Conservation (phyloP, 2,113 vertebrate genomes). For the Phylloscopus whistleri region DNA sequence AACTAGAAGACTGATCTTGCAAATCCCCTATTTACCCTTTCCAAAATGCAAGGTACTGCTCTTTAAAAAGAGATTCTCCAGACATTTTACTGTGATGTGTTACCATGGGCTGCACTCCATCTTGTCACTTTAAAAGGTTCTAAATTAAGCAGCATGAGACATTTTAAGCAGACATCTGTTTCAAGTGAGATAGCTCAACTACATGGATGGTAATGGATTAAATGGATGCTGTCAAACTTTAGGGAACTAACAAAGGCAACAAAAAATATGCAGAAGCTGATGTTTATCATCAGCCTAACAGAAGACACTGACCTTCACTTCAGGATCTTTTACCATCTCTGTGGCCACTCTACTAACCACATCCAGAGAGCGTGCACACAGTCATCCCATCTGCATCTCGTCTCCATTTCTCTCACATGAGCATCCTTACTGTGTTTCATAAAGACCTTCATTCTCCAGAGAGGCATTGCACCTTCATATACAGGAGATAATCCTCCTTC, state of each 20-base stretch:
- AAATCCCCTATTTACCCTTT: not conserved
- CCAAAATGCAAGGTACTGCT: not conserved
- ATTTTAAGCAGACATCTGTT: constrained; percentile 17
- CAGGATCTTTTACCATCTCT: not conserved
- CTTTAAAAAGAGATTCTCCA: not conserved
- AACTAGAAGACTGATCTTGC: not conserved
- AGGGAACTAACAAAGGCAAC: not conserved
- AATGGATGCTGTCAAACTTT: not conserved
- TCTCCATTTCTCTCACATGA: not conserved
- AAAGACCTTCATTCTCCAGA: not conserved
- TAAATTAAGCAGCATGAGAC: constrained; percentile 24
- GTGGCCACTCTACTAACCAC: not conserved
- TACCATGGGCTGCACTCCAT: not conserved
- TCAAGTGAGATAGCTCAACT: not conserved
- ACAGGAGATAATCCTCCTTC: not conserved
- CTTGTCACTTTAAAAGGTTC: not conserved
- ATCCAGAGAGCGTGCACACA: not conserved
- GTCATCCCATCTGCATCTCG: not conserved
- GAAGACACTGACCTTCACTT: not conserved
- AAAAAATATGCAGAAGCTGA: not conserved
- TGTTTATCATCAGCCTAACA: not conserved
- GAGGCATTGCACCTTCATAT: not conserved
- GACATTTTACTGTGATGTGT: not conserved
- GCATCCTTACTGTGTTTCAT: not conserved
- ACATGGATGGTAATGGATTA: not conserved